These are phyloP conservation scores for Hypolimnas misippus DNA, from an alignment of 2,888 invertebrate species.

Conservation along the genomic window DNA sequence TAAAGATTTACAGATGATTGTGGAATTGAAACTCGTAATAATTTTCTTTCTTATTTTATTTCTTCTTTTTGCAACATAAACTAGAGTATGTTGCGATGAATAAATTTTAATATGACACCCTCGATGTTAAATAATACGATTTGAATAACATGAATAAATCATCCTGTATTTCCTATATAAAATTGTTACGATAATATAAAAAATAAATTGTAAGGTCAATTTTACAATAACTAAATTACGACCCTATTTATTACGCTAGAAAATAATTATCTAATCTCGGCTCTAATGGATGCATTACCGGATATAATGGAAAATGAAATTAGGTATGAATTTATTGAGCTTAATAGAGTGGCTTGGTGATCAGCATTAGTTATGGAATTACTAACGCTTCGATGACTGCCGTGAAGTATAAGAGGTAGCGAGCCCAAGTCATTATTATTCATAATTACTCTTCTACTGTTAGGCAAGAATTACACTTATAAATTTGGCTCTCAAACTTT, in stretches of 20 bases:
- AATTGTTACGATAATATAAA: background rate
- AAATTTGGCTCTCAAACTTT: no score
- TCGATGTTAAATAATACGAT: no score
- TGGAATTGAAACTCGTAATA: no score
- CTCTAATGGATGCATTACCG: slow-evolving; percentile 29
- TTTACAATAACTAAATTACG: background rate
- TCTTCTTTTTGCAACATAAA: no score
- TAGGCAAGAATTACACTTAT: no score
- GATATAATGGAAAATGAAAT: slow-evolving; percentile 48
- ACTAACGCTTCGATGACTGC: slow-evolving; percentile 44
- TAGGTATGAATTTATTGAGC: slow-evolving; percentile 51
- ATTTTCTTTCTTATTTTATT: no score
- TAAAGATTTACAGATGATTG: no score
- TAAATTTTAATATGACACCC: no score
- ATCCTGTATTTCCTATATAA: no score
- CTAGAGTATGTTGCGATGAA: no score
- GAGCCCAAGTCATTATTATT: slow-evolving; percentile 7
- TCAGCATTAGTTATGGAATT: slow-evolving; percentile 57
- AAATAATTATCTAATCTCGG: slow-evolving; percentile 26
- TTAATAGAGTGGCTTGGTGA: slow-evolving; percentile 57
- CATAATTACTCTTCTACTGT: background rate
- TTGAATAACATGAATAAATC: no score
- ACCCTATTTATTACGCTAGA: slow-evolving; percentile 1
- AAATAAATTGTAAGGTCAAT: background rate
- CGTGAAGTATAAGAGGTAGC: slow-evolving; percentile 37